phyloP scores from a whole-genome alignment of 2,113 vertebrate species.

The Nothoprocta perdicaria region DNA sequence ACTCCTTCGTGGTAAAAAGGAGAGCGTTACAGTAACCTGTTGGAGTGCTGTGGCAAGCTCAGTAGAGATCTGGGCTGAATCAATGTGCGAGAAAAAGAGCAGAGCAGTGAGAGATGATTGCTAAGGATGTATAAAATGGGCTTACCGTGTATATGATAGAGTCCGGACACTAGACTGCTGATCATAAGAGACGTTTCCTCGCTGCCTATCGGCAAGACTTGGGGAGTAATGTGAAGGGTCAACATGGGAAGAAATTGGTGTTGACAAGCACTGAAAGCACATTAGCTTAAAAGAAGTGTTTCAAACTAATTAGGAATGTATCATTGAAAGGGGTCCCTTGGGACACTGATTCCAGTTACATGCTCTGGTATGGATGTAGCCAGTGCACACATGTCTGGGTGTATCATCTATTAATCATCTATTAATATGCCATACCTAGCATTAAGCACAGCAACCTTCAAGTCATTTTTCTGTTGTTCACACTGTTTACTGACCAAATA shows the following conservation, averaged over 20 bases:
- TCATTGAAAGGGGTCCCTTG: background rate
- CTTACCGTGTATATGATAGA: background rate
- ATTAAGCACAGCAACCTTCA: background rate
- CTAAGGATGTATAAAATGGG: background rate
- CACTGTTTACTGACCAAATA: background rate
- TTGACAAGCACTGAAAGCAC: background rate
- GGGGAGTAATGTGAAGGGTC: background rate
- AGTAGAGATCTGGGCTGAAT: conserved; percentile 8
- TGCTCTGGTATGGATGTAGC: background rate
- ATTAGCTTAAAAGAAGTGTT: background rate
- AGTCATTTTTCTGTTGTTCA: background rate
- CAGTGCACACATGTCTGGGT: background rate
- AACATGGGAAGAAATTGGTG: background rate
- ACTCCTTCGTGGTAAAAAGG: background rate
- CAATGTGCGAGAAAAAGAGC: background rate
- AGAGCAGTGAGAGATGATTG: background rate
- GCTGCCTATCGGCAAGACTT: background rate
- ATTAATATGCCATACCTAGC: background rate
- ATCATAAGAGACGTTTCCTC: background rate
- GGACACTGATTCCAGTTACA: background rate
- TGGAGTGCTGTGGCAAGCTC: background rate
- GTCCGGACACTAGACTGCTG: background rate
- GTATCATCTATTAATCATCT: background rate
- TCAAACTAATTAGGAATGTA: conserved; percentile 9
- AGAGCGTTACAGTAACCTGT: background rate